Conservation (phyloP, 2,113 vertebrate genomes). For the Brachypteracias leptosomus region DNA sequence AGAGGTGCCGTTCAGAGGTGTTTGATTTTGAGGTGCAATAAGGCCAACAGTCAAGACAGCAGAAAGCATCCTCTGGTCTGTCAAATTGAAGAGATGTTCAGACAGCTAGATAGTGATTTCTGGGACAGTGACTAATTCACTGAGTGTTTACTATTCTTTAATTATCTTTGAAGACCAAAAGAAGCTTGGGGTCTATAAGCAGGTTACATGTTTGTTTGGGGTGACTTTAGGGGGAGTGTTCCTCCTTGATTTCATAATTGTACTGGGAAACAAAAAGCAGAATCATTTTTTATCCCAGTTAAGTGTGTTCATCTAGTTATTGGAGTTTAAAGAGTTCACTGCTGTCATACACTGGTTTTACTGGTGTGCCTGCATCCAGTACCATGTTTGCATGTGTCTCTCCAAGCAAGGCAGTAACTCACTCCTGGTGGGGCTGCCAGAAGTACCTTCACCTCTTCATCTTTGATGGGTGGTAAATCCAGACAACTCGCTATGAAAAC, state of each 20-base stretch:
- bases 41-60: neutral
- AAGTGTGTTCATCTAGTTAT: constrained; percentile 39
- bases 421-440: neutral
- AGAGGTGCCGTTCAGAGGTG: neutral
- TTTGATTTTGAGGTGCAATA: neutral
- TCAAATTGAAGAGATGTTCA: neutral
- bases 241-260: neutral
- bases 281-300: neutral
- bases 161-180: neutral
- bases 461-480: neutral
- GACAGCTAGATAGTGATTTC: neutral
- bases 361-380: constrained; percentile 17
- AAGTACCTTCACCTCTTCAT: neutral
- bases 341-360: constrained; percentile 1
- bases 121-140: neutral
- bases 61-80: neutral
- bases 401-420: neutral
- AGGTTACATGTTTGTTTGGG: neutral
- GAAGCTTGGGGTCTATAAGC: neutral
- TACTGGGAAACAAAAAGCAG: neutral
- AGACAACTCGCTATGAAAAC: neutral
- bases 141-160: neutral
- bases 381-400: neutral
- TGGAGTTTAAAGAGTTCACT: constrained; percentile 42
- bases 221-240: neutral